A percentile compares a stretch with the other conserved stretches of the same genome.
phyloP scores from a whole-genome alignment of 2,888 invertebrate genomes.

The Parnassius apollo region DNA sequence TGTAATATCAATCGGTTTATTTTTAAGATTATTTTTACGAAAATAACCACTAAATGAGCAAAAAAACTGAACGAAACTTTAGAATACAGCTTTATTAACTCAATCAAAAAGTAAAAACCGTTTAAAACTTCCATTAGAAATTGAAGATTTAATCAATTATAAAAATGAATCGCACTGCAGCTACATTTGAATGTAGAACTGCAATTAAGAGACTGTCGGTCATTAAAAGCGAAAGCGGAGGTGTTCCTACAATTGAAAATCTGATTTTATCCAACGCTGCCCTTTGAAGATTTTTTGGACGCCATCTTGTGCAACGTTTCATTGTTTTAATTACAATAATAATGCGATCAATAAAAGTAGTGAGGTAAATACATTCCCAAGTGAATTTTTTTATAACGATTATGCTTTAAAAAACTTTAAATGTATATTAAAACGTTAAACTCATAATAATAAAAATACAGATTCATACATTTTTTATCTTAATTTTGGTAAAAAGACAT shows the following conservation, averaged over 20 bases:
- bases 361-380: too few relatives aligned
- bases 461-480: too few relatives aligned
- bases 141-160: conserved; percentile 2
- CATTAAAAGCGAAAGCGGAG: conserved; percentile 11
- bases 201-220: conserved; percentile 12
- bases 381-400: too few relatives aligned
- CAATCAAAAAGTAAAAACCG: not conserved
- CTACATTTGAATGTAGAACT: conserved; percentile 7
- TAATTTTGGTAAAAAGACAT: too few relatives aligned
- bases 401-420: too few relatives aligned
- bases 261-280: conserved; percentile 3
- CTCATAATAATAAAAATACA: too few relatives aligned
- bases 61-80: too few relatives aligned
- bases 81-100: not conserved
- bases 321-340: not conserved
- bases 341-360: not conserved
- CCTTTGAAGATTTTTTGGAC: not conserved
- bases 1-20: too few relatives aligned
- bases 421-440: too few relatives aligned
- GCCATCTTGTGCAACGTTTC: not conserved
- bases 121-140: not conserved
- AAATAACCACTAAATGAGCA: too few relatives aligned
- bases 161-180: not conserved
- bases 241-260: not conserved
- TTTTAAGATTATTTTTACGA: too few relatives aligned